Evolutionary conservation across 2,797 vertebrate genomes (phyloP).

Genomic region (Sebastes dallii): DNA sequence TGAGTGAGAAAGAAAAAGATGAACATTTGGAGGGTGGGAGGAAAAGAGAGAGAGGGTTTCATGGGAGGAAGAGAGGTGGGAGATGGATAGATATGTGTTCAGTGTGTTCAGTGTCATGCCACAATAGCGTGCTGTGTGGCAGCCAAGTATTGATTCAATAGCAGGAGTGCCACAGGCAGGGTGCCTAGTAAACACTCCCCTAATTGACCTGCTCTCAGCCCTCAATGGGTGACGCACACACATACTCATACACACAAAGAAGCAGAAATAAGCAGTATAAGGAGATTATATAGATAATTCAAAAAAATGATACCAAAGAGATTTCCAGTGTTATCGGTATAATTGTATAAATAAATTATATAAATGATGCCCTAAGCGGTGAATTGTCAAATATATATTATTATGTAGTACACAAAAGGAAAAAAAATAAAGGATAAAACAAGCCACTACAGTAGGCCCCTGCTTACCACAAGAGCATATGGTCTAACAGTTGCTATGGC

Average conservation of each 20-base stretch:
- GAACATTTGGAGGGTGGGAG: neutral
- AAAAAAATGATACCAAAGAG: neutral
- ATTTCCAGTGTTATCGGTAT: neutral
- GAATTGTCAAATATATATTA: neutral
- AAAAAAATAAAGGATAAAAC: slow-evolving; percentile 4
- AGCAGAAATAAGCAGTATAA: neutral
- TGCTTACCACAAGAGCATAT: slow-evolving; percentile 39
- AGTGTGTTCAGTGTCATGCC: slow-evolving; percentile 43
- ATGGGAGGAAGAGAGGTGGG: neutral
- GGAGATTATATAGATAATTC: neutral
- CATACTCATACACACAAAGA: slow-evolving; percentile 16
- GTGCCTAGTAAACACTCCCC: slow-evolving; percentile 62
- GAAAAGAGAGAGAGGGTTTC: neutral
- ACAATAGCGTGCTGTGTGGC: slow-evolving; percentile 46
- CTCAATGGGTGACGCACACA: slow-evolving; percentile 17
- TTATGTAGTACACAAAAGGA: neutral
- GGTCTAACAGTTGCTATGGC: slow-evolving; percentile 68
- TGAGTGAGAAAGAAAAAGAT: slow-evolving; percentile 3
- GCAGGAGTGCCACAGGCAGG: slow-evolving; percentile 61
- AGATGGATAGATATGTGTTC: slow-evolving; percentile 30
- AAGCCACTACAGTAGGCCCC: slow-evolving; percentile 11
- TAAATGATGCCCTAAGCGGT: neutral
- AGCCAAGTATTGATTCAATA: slow-evolving; percentile 67
- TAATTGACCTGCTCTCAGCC: slow-evolving; percentile 64
- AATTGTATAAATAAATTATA: neutral